Conservation (phyloP, 2,797 vertebrate species). For the Babyrousa celebensis region DNA sequence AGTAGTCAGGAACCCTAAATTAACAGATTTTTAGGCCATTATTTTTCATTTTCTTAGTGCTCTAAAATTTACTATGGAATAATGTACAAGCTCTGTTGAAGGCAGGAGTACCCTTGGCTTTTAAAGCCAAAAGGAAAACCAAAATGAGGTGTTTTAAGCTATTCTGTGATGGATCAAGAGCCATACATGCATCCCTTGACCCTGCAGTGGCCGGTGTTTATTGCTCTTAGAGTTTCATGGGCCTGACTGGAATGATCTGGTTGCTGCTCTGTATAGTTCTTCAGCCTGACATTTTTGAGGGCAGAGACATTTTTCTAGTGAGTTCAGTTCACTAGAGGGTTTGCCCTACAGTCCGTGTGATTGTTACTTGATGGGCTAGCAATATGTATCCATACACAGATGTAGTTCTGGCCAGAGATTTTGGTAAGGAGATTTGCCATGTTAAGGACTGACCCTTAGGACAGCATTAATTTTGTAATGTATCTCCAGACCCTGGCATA, state of each 20-base stretch:
- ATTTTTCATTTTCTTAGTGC: neutral
- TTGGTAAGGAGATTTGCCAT: neutral
- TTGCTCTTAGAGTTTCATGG: neutral
- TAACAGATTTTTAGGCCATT: neutral
- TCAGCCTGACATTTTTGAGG: neutral
- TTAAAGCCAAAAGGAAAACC: neutral
- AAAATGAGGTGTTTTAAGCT: neutral
- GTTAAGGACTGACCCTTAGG: too few species aligned
- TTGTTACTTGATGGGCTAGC: neutral
- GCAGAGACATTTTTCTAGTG: neutral
- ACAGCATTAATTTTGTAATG: neutral
- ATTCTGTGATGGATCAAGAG: neutral
- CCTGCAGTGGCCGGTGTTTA: neutral
- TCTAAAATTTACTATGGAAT: neutral
- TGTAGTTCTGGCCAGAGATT: neutral
- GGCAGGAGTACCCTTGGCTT: neutral
- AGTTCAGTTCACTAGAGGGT: neutral
- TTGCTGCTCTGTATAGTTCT: conserved; percentile 10
- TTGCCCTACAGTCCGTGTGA: neutral
- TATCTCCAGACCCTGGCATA: neutral
- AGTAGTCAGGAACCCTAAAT: neutral
- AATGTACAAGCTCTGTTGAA: neutral
- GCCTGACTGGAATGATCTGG: neutral
- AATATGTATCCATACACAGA: neutral
- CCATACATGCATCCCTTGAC: neutral